Percentiles rank a stretch among this genome's conserved stretches.
These are phyloP conservation scores for Poeciliopsis turneri DNA, from an alignment of 2,797 vertebrate genomes.

Conservation along the genomic window DNA sequence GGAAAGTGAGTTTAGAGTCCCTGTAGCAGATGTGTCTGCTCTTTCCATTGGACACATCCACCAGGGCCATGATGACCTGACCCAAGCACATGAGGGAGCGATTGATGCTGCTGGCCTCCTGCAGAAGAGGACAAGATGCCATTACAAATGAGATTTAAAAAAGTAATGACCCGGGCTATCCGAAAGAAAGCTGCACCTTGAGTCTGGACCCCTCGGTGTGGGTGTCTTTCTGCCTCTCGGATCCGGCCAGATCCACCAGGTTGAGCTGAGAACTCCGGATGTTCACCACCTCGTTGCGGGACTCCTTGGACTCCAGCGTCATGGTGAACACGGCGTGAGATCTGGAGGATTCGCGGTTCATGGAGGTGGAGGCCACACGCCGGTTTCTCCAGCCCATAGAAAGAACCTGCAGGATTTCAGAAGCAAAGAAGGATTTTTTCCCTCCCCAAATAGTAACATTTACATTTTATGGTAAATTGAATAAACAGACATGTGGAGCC, in stretches of 20 bases:
- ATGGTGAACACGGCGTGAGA: slow-evolving; percentile 97
- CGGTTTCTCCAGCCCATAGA: slow-evolving; percentile 95
- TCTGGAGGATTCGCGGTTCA: slow-evolving; percentile 96
- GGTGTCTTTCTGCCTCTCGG: slow-evolving; percentile 94
- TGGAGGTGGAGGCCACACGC: slow-evolving; percentile 93
- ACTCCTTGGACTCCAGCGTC: slow-evolving; percentile 93
- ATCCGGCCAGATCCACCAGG: slow-evolving; percentile 94
- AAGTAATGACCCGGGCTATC: background rate
- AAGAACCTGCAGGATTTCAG: slow-evolving; percentile 80
- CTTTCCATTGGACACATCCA: slow-evolving; percentile 93
- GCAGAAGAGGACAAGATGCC: slow-evolving; percentile 10
- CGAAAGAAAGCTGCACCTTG: slow-evolving; percentile 79
- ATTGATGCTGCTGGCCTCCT: slow-evolving; percentile 98
- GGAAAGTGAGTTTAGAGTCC: slow-evolving; percentile 95
- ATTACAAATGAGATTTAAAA: slow-evolving; percentile 12
- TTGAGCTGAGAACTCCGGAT: slow-evolving; percentile 93
- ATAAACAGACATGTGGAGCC: too few relatives aligned
- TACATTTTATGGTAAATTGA: too few relatives aligned
- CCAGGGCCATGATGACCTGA: slow-evolving; percentile 94
- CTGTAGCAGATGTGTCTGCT: slow-evolving; percentile 94
- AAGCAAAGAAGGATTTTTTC: background rate
- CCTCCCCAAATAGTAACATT: too few relatives aligned
- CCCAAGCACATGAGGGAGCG: slow-evolving; percentile 93
- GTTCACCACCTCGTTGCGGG: slow-evolving; percentile 87
- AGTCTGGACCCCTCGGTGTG: slow-evolving; percentile 91